These are phyloP conservation scores for Phytoseiulus persimilis DNA, from an alignment of 2,888 invertebrate species.

Conservation along the genomic window DNA sequence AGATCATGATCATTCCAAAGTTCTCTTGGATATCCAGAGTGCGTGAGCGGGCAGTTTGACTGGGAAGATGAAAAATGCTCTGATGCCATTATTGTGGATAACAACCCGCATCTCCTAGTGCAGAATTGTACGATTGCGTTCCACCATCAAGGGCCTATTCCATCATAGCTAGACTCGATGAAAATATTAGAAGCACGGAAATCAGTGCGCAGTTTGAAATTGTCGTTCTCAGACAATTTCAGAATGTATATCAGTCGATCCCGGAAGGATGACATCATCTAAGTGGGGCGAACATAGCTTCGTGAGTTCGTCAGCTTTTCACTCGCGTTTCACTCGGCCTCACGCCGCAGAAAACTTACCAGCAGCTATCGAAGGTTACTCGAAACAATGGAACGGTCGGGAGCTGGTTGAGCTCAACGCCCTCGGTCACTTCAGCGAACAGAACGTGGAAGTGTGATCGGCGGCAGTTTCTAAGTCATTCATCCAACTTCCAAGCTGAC, in stretches of 20 bases:
- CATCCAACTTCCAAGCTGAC: background rate
- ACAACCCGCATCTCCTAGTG: background rate
- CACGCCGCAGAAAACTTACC: no score
- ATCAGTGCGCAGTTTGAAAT: background rate
- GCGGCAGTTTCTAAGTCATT: no score
- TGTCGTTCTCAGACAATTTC: background rate
- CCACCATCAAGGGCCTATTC: background rate
- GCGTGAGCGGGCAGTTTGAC: background rate
- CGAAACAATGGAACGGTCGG: no score
- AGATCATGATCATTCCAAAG: background rate
- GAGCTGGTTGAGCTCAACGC: no score
- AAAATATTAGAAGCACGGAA: no score
- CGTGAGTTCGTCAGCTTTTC: no score
- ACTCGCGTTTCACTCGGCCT: no score
- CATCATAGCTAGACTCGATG: background rate
- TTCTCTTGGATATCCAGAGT: background rate
- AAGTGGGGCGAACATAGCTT: background rate
- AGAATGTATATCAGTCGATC: background rate
- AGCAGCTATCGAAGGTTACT: no score
- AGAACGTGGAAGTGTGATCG: no score
- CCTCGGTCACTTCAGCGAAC: no score
- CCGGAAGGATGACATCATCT: background rate
- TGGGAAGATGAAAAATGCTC: background rate
- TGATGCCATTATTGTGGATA: background rate
- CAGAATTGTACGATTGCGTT: background rate